These are phyloP conservation scores for Bujurquina vittata DNA, from an alignment of 2,113 vertebrate genomes.

Conservation along the genomic window DNA sequence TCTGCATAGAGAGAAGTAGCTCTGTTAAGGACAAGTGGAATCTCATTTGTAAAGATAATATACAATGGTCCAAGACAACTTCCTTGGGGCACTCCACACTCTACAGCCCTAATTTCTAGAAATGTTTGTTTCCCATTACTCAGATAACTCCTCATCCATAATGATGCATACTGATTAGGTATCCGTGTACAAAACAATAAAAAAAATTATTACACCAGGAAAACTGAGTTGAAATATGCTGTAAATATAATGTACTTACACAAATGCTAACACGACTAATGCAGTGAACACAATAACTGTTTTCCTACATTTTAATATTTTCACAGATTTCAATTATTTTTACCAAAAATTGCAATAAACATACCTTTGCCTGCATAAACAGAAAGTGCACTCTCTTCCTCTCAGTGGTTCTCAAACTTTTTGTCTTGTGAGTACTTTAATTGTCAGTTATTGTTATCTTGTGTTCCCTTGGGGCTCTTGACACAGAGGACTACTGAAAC, in stretches of 20 bases:
- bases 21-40: neutral
- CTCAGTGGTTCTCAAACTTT: neutral
- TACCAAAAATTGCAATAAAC: neutral
- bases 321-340: no score
- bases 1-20: neutral
- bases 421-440: neutral
- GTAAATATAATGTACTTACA: rapidly evolving
- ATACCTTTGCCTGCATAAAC: neutral
- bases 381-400: neutral
- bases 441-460: neutral
- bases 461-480: neutral
- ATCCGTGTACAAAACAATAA: neutral
- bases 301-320: no score
- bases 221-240: neutral
- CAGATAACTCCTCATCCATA: no score
- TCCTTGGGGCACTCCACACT: no score
- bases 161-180: no score
- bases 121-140: no score
- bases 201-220: neutral
- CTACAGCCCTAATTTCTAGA: no score
- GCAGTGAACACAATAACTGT: no score
- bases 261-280: neutral
- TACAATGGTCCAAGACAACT: no score
- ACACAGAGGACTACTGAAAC: no score
- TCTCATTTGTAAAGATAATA: no score